phyloP scores from a whole-genome alignment of 2,113 vertebrate genomes.

The Phainopepla nitens region DNA sequence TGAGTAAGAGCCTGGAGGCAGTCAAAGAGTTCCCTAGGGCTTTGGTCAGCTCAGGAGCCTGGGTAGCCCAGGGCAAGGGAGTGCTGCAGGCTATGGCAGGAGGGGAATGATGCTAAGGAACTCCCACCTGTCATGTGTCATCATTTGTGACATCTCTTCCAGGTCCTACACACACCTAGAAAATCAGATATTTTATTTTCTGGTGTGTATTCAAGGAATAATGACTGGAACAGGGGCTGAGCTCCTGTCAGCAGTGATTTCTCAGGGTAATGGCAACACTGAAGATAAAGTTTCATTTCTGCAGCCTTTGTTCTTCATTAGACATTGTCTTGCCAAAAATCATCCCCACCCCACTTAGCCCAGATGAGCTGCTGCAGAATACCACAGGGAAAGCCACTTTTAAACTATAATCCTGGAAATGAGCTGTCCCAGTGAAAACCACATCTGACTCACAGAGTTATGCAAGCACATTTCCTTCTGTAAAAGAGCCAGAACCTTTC shows the following conservation, averaged over 20 bases:
- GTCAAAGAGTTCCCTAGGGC: neutral
- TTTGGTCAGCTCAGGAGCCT: neutral
- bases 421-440: neutral
- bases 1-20: neutral
- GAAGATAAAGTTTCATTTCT: neutral
- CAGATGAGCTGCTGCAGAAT: neutral
- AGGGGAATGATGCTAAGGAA: neutral
- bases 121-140: too few relatives aligned
- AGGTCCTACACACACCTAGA: neutral
- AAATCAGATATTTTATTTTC: neutral
- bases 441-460: neutral
- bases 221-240: neutral
- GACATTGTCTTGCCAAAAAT: neutral
- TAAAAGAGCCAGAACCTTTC: neutral
- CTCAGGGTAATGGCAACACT: neutral
- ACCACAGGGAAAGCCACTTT: neutral
- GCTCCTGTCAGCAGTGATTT: fast-evolving
- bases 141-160: neutral
- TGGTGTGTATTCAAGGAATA: neutral
- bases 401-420: neutral
- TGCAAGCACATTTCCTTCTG: neutral
- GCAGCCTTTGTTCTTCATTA: neutral
- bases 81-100: neutral
- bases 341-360: neutral
- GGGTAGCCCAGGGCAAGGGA: neutral